Evolutionary conservation across 2,113 vertebrate genomes (phyloP).

Genomic region (Mesocricetus auratus): DNA sequence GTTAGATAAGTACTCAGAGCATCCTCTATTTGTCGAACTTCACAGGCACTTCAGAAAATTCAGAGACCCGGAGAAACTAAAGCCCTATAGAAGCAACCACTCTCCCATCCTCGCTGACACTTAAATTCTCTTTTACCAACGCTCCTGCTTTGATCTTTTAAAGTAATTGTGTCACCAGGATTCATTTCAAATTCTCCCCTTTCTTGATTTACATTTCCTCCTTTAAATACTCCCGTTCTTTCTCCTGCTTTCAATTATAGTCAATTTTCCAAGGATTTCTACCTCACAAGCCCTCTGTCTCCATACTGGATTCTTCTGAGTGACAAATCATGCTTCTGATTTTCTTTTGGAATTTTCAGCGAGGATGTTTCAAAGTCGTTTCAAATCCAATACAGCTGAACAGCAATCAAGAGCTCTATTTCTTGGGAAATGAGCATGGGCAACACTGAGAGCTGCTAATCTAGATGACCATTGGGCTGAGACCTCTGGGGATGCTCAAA

Average conservation of each 20-base stretch:
- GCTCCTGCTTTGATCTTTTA: not conserved
- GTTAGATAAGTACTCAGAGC: not conserved
- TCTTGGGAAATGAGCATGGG: not conserved
- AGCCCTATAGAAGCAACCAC: not conserved
- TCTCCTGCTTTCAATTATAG: not conserved
- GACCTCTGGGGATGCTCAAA: not conserved
- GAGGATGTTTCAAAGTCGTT: slow-evolving; percentile 5
- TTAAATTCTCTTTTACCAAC: not conserved
- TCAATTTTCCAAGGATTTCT: slow-evolving; percentile 12
- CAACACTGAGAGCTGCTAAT: not conserved
- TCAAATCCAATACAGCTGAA: not conserved
- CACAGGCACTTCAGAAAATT: not conserved
- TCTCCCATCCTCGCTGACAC: not conserved
- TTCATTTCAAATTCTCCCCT: not conserved
- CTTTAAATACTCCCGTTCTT: not conserved
- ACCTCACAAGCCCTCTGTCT: not conserved
- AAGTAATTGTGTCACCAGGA: not conserved
- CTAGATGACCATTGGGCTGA: not conserved
- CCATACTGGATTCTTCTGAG: not conserved
- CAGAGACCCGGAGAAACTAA: not conserved
- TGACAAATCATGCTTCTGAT: not conserved
- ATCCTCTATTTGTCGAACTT: not conserved
- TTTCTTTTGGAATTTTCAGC: slow-evolving; percentile 16
- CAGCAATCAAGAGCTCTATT: not conserved
- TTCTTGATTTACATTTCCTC: not conserved